Percentiles rank a stretch among this genome's conserved stretches.
These are phyloP conservation scores for Leucophenga varia DNA, from an alignment of 1,140 invertebrate genomes.

Conservation along the genomic window DNA sequence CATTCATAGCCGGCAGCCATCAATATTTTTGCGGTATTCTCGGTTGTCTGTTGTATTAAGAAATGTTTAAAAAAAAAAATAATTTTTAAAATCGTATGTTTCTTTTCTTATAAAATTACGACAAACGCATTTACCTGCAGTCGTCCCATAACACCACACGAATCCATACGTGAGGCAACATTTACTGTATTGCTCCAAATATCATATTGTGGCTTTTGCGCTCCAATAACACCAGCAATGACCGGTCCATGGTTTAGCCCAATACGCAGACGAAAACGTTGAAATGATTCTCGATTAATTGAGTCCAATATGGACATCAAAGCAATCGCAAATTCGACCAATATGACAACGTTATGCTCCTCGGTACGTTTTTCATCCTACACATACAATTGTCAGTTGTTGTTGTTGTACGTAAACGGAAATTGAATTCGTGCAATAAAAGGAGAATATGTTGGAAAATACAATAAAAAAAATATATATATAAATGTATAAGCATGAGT, in stretches of 20 bases:
- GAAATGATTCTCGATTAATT: constrained; percentile 96
- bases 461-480: background rate
- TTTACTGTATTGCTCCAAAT: constrained; percentile 99
- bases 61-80: constrained; percentile 5
- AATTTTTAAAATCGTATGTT: background rate
- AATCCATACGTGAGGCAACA: constrained; percentile 94
- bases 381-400: background rate
- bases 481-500: too few relatives aligned
- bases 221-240: constrained; percentile 91
- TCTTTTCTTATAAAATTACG: background rate
- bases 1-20: constrained; percentile 80
- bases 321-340: constrained; percentile 93
- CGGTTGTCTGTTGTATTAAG: constrained; percentile 65
- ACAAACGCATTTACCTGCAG: constrained; percentile 69
- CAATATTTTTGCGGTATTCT: constrained; percentile 86
- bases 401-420: too few relatives aligned
- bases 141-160: constrained; percentile 84
- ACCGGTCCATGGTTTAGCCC: constrained; percentile 94
- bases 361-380: constrained; percentile 74
- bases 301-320: constrained; percentile 90
- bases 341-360: constrained; percentile 82
- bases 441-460: too few relatives aligned
- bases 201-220: constrained; percentile 96
- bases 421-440: too few relatives aligned
- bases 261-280: constrained; percentile 88